These are phyloP conservation scores for Spilosoma lubricipeda DNA, from an alignment of 2,888 invertebrate species.

Conservation along the genomic window DNA sequence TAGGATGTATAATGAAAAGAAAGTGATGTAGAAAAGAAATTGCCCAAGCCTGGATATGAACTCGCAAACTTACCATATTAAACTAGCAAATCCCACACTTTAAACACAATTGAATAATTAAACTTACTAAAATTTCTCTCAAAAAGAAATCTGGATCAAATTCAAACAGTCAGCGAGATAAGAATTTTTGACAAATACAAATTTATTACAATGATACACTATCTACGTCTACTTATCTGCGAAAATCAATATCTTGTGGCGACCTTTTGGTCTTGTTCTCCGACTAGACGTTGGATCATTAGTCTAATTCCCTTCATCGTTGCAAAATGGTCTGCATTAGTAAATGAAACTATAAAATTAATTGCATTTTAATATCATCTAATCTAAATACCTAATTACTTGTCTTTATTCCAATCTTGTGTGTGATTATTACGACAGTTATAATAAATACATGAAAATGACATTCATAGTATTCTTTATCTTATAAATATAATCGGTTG, in stretches of 20 bases:
- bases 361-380: constrained; percentile 4
- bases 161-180: neutral
- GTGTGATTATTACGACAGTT: constrained; percentile 2
- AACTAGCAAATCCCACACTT: neutral
- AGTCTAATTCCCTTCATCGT: constrained; percentile 16
- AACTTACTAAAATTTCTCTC: neutral
- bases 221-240: neutral
- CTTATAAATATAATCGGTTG: constrained; percentile 32
- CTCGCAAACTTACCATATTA: neutral
- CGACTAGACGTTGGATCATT: constrained; percentile 1
- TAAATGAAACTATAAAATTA: constrained; percentile 1
- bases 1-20: neutral
- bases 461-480: constrained; percentile 35
- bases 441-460: neutral
- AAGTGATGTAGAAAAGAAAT: neutral
- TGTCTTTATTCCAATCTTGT: constrained; percentile 13
- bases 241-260: neutral
- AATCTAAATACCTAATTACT: neutral
- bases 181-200: neutral
- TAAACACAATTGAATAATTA: neutral
- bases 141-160: neutral
- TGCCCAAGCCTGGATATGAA: neutral
- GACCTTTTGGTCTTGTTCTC: constrained; percentile 10
- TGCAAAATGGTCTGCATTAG: neutral
- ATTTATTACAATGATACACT: neutral